A percentile compares a stretch with the other conserved stretches of the same genome.
These are phyloP conservation scores for Maniola hyperantus DNA, from an alignment of 2,888 invertebrate genomes.

Conservation along the genomic window DNA sequence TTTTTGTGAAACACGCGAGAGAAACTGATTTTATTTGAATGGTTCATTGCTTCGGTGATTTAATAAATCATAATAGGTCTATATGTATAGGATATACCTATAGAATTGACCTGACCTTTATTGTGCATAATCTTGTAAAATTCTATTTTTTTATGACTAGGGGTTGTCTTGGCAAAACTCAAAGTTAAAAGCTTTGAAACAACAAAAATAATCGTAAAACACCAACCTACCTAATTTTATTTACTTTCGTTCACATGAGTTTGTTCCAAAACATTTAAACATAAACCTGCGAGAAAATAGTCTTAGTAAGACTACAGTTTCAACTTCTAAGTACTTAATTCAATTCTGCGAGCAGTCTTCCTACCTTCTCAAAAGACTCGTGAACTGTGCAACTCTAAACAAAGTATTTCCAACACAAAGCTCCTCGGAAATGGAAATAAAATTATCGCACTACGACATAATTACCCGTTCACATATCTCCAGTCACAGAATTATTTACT, in stretches of 20 bases:
- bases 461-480: not conserved
- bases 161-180: no score
- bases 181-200: no score
- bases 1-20: not conserved
- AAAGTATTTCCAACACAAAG: conserved; percentile 14
- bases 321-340: conserved; percentile 10
- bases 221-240: not conserved
- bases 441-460: conserved; percentile 21
- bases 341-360: conserved; percentile 10
- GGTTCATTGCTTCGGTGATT: no score
- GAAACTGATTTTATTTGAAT: not conserved
- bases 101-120: no score
- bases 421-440: conserved; percentile 18
- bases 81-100: no score
- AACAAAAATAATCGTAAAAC: no score
- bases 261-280: conserved; percentile 2
- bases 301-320: conserved; percentile 6
- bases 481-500: not conserved
- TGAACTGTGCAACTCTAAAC: conserved; percentile 20
- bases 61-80: no score
- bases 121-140: no score
- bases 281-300: not conserved
- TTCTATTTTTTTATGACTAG: no score
- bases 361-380: conserved; percentile 14
- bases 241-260: not conserved